phyloP scores from a whole-genome alignment of 2,888 invertebrate genomes.

The Diarsia brunnea region DNA sequence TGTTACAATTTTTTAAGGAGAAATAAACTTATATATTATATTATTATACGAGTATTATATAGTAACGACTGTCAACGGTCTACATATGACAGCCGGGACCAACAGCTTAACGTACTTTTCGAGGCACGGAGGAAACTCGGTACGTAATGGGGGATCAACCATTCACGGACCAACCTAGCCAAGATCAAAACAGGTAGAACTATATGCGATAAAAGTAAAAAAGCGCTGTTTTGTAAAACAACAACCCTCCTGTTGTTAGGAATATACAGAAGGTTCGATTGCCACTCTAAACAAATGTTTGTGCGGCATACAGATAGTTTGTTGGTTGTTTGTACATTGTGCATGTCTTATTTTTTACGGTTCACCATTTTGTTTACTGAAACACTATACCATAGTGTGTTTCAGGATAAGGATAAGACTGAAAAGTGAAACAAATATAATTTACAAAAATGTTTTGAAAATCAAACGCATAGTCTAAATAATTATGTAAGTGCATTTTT shows the following conservation, averaged over 20 bases:
- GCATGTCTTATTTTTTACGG: not conserved
- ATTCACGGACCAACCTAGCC: no score
- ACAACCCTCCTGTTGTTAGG: no score
- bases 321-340: not conserved
- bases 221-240: not conserved
- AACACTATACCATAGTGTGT: not conserved
- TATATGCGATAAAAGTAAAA: not conserved
- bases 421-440: no score
- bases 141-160: no score
- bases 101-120: no score
- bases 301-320: not conserved
- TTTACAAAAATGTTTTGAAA: not conserved
- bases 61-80: no score
- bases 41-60: no score
- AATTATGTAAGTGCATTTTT: no score
- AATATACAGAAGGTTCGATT: not conserved
- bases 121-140: no score
- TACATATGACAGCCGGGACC: no score
- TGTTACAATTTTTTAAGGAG: no score
- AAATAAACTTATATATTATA: no score
- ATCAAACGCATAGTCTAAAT: not conserved
- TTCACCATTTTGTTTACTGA: not conserved
- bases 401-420: not conserved
- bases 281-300: slow-evolving; percentile 10
- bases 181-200: not conserved